Evolutionary conservation across 2,113 vertebrate genomes (phyloP), one percentile per base, ranked within the genome.

Genomic region (Epinephelus moara): DNA sequence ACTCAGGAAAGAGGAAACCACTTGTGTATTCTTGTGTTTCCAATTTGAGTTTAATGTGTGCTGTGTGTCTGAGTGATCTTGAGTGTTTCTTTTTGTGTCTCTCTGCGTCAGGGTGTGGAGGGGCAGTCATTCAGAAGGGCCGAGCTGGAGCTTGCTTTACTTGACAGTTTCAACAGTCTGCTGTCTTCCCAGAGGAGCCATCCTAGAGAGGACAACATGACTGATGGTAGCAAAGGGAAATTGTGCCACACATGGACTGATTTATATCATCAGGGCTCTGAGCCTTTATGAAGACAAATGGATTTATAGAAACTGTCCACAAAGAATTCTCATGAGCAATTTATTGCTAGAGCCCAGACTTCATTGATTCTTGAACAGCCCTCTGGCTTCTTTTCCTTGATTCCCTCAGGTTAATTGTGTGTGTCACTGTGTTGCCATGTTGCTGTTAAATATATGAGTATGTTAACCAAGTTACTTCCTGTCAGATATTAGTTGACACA

Each of bases 61-160:
- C 11, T 80, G 9, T 75, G 25, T 70, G 40, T 63, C 23, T 84
- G 42, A 70, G 37, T 75, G 21, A 42, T 52, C 30, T 61, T 33
- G 30, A 53, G 18, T 52, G 12, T 81, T 14, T 67, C 25, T 84
- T 37, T 67, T 10, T 72, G 4, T 72, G 4, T 80, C 57, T 80
- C 2, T 91, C 85, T 84, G 19, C 88, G 40, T 75, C 91, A 99
- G 98, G 84, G 63, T 57, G 86, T 96, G 73, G 89, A 96, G 70
- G 94, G 93, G 11, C 88, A 78, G 40, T 47, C n/a, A 6, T 96
- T 95, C 89, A 96, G 94, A 90, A 97, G 92, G 88, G 95, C 94
- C 71, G 95, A 96, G 92, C 85, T 89, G 82, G 97, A 99, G 80
- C 92, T 99, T 42, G 91, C 78, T 30, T 93, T 99, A 86, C 94